A percentile compares a stretch with the other conserved stretches of the same genome.
Evolutionary conservation across 2,113 vertebrate genomes (phyloP).

Genomic region (Ailurus styani): DNA sequence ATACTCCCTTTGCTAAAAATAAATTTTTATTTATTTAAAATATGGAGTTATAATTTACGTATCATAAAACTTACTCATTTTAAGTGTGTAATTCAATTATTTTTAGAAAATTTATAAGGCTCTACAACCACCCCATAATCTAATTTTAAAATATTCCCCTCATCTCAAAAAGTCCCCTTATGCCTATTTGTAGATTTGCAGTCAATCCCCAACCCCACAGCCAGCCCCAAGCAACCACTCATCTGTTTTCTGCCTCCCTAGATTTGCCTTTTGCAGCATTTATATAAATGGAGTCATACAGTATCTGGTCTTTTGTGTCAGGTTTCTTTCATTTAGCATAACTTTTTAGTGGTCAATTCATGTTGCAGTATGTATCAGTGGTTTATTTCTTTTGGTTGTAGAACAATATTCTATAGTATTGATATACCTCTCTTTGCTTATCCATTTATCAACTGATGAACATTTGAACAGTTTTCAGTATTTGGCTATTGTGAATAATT

Average conservation of each 20-base stretch:
- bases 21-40: too few relatives aligned
- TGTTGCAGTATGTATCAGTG: not conserved
- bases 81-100: not conserved
- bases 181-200: not conserved
- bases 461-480: not conserved
- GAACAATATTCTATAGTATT: not conserved
- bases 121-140: not conserved
- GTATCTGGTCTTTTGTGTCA: not conserved
- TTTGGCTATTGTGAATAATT: not conserved
- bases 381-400: not conserved
- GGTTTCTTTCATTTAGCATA: not conserved
- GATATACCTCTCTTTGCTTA: not conserved
- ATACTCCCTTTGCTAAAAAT: not conserved
- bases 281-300: not conserved
- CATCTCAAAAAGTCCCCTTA: not conserved
- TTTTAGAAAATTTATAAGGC: not conserved
- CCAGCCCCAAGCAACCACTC: not conserved
- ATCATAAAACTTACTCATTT: not conserved
- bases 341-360: not conserved
- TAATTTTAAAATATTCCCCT: conserved; percentile 10
- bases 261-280: not conserved
- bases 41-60: not conserved
- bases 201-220: not conserved
- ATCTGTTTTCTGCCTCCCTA: not conserved
- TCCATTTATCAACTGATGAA: not conserved